Conservation (phyloP, 2,113 vertebrate species). For the Galemys pyrenaicus region DNA sequence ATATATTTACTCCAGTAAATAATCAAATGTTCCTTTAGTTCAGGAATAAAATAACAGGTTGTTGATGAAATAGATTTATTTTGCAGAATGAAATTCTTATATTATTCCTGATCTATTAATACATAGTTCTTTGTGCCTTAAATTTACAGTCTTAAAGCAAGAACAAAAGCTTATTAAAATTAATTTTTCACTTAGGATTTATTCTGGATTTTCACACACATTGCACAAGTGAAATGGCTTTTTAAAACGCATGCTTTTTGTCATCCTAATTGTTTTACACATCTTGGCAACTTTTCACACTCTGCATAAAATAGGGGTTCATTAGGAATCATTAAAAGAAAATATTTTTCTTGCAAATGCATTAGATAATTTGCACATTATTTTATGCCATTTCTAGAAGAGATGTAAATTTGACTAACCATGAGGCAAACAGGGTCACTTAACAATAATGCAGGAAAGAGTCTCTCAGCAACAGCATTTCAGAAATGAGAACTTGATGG, state of each 20-base stretch:
- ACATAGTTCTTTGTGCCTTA: constrained; percentile 43
- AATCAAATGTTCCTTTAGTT: background rate
- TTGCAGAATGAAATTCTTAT: constrained; percentile 5
- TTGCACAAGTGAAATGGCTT: constrained; percentile 76
- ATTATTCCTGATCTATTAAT: constrained; percentile 67
- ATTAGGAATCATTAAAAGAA: constrained; percentile 79
- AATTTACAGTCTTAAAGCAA: constrained; percentile 72
- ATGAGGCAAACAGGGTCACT: constrained; percentile 61
- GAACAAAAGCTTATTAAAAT: constrained; percentile 82
- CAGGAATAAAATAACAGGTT: constrained; percentile 11
- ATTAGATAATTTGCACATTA: constrained; percentile 69
- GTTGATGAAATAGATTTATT: constrained; percentile 50
- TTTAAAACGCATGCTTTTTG: constrained; percentile 81
- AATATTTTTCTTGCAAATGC: constrained; percentile 79
- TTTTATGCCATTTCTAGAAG: constrained; percentile 71
- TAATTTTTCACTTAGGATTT: constrained; percentile 81
- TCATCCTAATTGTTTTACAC: constrained; percentile 84
- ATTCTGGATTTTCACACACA: constrained; percentile 75
- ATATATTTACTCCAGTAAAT: background rate
- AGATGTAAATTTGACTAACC: constrained; percentile 70
- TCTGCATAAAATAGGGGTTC: constrained; percentile 70
- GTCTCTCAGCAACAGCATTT: constrained; percentile 30
- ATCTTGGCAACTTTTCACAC: constrained; percentile 84
- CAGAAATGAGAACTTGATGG: background rate
- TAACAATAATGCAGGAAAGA: background rate